These are phyloP conservation scores for Ptyas mucosa DNA, from an alignment of 2,113 vertebrate genomes.

Conservation along the genomic window DNA sequence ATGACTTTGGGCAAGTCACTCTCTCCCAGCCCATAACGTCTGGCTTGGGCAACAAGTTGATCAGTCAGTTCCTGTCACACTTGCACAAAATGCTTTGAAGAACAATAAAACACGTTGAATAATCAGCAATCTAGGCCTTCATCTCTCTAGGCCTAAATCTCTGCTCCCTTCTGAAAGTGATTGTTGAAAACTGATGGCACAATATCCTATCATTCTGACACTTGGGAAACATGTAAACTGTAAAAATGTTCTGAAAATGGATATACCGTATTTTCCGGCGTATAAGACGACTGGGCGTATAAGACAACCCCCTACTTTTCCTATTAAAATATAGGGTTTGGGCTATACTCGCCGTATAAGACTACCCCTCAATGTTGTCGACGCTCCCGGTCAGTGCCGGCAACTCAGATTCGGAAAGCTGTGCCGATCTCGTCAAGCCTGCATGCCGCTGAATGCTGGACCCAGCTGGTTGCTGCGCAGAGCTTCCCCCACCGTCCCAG, in stretches of 20 bases:
- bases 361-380: too few relatives aligned
- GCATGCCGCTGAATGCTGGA: too few relatives aligned
- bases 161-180: background rate
- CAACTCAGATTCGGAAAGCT: too few relatives aligned
- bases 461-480: too few relatives aligned
- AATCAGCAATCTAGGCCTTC: background rate
- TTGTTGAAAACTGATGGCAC: background rate
- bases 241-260: background rate
- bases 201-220: background rate
- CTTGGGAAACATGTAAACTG: background rate
- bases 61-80: background rate
- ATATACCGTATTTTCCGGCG: too few relatives aligned
- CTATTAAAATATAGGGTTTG: too few relatives aligned
- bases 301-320: too few relatives aligned
- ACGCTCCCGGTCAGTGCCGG: too few relatives aligned
- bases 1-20: background rate
- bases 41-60: background rate
- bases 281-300: too few relatives aligned
- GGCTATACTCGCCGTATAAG: too few relatives aligned
- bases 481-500: too few relatives aligned
- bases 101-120: background rate
- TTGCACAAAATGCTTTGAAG: background rate
- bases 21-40: background rate
- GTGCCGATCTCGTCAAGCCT: too few relatives aligned
- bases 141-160: background rate